phyloP scores from a whole-genome alignment of 1,140 invertebrate genomes.

The Neotoxoptera formosana region DNA sequence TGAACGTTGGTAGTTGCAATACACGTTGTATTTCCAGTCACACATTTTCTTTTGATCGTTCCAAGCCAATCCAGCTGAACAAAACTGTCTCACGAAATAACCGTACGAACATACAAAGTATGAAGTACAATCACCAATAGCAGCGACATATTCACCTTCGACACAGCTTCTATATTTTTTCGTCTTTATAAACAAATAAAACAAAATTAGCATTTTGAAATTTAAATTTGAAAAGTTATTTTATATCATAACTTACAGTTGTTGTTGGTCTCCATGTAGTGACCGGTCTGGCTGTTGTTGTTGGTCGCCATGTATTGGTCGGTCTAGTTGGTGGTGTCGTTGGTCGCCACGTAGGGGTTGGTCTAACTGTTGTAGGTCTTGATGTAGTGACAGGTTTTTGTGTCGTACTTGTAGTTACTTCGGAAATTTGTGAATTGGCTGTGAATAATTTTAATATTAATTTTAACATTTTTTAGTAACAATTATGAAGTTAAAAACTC shows the following conservation, averaged over 20 bases:
- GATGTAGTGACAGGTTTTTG: neutral
- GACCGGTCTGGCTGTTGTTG: neutral
- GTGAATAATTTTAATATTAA: neutral
- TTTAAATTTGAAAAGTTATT: neutral
- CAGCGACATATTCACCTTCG: constrained; percentile 69
- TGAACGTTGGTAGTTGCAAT: constrained; percentile 61
- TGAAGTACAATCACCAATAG: constrained; percentile 69
- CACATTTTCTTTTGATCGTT: constrained; percentile 71
- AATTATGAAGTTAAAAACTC: neutral
- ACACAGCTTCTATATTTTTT: constrained; percentile 57
- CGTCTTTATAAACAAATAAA: constrained; percentile 1
- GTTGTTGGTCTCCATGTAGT: constrained; percentile 11
- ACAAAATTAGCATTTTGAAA: neutral
- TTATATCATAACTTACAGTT: constrained; percentile 28
- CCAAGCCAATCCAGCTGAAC: constrained; percentile 76
- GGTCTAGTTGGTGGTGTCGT: neutral
- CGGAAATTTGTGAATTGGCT: constrained; percentile 21
- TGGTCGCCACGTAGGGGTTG: neutral
- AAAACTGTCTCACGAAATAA: constrained; percentile 70
- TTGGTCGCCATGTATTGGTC: constrained; percentile 3
- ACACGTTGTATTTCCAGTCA: constrained; percentile 71
- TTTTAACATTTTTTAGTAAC: neutral
- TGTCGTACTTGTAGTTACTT: constrained; percentile 23
- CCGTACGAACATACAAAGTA: constrained; percentile 78
- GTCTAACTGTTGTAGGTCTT: neutral